A percentile compares a stretch with the other conserved stretches of the same genome.
These are phyloP conservation scores for Selenia dentaria DNA, from an alignment of 2,888 invertebrate genomes.

Conservation along the genomic window DNA sequence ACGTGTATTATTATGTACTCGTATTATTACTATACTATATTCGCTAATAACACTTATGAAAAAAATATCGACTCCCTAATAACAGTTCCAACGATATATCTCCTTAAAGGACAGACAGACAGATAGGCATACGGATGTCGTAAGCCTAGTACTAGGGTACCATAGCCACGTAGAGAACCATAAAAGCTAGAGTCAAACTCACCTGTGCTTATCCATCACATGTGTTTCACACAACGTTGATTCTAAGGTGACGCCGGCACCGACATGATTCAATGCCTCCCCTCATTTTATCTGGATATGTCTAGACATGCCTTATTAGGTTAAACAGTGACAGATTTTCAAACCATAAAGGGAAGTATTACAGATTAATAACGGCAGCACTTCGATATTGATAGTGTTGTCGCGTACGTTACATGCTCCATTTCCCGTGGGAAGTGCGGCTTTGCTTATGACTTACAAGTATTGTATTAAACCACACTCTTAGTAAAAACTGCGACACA, in stretches of 20 bases:
- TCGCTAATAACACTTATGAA: no score
- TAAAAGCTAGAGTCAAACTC: no score
- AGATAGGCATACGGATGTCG: no score
- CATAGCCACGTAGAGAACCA: no score
- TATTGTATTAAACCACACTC: constrained; percentile 2
- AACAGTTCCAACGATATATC: no score
- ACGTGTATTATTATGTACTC: no score
- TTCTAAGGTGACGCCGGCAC: background rate
- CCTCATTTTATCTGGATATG: background rate
- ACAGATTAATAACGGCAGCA: constrained; percentile 25
- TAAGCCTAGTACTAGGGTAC: background rate
- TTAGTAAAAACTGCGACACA: background rate
- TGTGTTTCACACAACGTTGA: background rate
- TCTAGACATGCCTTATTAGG: constrained; percentile 1
- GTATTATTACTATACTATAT: no score
- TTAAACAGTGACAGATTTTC: constrained; percentile 1
- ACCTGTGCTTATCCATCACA: background rate
- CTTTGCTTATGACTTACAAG: constrained; percentile 9
- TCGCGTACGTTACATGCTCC: constrained; percentile 21
- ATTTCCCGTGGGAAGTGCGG: constrained; percentile 39
- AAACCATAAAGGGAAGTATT: constrained; percentile 8
- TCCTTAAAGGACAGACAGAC: no score
- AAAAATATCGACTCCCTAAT: no score
- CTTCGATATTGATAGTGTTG: constrained; percentile 9
- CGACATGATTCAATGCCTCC: constrained; percentile 7